Evolutionary conservation across 2,888 invertebrate species (phyloP).

Genomic region (Meloe dianella): DNA sequence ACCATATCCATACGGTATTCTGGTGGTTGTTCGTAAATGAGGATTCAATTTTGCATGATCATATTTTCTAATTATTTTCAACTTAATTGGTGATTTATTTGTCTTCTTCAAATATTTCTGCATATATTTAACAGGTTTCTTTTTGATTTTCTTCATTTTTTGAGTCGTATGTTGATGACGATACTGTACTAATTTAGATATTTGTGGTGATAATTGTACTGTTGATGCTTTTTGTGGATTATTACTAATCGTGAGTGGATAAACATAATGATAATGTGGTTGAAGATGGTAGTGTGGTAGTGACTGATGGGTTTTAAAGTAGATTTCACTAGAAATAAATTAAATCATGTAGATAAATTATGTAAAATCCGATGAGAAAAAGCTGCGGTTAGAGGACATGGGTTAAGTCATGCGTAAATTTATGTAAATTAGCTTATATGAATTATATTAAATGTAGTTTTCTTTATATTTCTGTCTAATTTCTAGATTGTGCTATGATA

Average conservation of each 20-base stretch:
- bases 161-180: neutral
- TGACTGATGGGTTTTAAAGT: neutral
- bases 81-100: neutral
- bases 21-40: too few relatives aligned
- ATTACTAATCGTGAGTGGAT: neutral
- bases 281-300: neutral
- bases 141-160: neutral
- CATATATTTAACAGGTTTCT: neutral
- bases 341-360: neutral
- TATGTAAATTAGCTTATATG: neutral
- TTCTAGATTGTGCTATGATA: neutral
- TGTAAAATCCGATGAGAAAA: neutral
- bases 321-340: conserved; percentile 6
- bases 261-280: neutral
- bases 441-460: neutral
- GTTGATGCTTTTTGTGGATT: neutral
- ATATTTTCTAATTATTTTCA: neutral
- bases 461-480: neutral
- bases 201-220: neutral
- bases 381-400: neutral
- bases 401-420: neutral
- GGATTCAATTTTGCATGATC: neutral
- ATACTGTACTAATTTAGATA: neutral
- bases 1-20: neutral
- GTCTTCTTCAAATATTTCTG: neutral